Percentiles rank a stretch among this genome's conserved stretches.
These are phyloP conservation scores for Phalera bucephala DNA, from an alignment of 2,888 invertebrate species.

Conservation along the genomic window DNA sequence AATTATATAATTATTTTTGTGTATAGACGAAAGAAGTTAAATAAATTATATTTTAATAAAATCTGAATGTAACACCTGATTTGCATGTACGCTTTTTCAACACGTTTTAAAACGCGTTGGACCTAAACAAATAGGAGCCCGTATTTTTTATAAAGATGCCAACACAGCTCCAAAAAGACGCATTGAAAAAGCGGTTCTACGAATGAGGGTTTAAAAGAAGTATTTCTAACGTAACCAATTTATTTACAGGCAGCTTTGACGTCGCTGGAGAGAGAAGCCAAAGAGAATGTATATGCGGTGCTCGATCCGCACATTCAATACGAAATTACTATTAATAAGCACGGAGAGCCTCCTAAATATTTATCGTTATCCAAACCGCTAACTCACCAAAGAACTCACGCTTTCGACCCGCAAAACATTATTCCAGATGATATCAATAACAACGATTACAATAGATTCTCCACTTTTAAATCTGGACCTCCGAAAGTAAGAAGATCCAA, in stretches of 20 bases:
- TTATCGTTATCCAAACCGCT: conserved; percentile 78
- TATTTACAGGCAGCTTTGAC: conserved; percentile 69
- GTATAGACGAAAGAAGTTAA: no score
- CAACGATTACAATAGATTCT: conserved; percentile 54
- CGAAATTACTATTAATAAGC: conserved; percentile 80
- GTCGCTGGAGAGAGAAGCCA: conserved; percentile 80
- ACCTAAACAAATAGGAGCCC: no score
- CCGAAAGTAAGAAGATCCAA: conserved; percentile 59
- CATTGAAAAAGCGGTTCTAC: no score
- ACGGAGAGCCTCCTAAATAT: conserved; percentile 79
- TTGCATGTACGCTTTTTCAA: no score
- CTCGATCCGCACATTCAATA: conserved; percentile 81
- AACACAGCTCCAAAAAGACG: no score
- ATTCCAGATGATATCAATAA: conserved; percentile 62
- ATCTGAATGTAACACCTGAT: no score
- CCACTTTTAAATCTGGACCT: conserved; percentile 60
- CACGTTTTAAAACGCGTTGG: no score
- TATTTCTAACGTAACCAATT: no score
- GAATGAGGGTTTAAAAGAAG: no score
- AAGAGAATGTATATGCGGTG: conserved; percentile 82
- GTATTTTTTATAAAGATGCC: no score
- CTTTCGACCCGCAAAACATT: conserved; percentile 62
- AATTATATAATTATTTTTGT: no score
- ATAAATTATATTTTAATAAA: no score
- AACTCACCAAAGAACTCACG: conserved; percentile 77